Evolutionary conservation across 2,888 invertebrate species (phyloP).

Genomic region (Graphium colonna): DNA sequence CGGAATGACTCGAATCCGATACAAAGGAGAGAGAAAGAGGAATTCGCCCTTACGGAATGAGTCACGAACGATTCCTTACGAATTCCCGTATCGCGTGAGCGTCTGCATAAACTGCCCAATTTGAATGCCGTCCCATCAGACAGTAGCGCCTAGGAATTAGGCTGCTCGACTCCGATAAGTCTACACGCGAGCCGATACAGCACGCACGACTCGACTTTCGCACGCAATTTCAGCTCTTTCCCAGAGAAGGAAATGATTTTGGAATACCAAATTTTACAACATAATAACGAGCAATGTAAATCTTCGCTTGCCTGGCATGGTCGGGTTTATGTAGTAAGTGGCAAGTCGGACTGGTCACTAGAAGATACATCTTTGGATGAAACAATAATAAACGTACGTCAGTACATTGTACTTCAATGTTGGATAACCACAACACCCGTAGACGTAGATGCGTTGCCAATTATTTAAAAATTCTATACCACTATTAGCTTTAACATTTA

Average conservation of each 20-base stretch:
- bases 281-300: background rate
- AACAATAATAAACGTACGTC: no score
- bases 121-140: slow-evolving; percentile 50
- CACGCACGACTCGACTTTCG: slow-evolving; percentile 38
- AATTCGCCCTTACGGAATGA: background rate
- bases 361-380: no score
- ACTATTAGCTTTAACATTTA: no score
- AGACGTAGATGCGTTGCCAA: no score
- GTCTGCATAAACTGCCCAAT: slow-evolving; percentile 47
- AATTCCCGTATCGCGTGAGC: slow-evolving; percentile 45
- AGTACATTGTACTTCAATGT: background rate
- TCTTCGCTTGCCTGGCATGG: background rate
- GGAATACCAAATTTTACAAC: background rate
- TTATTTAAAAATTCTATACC: no score
- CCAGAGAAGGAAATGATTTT: background rate
- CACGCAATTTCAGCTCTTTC: slow-evolving; percentile 31
- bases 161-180: slow-evolving; percentile 45
- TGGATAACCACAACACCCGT: no score
- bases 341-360: no score
- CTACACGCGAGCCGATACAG: slow-evolving; percentile 47
- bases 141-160: slow-evolving; percentile 64
- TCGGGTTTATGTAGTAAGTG: no score
- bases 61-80: slow-evolving; percentile 14
- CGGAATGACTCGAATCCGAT: no score
- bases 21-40: no score